These are phyloP conservation scores for Notodonta dromedarius DNA, from an alignment of 2,888 invertebrate species.

Conservation along the genomic window DNA sequence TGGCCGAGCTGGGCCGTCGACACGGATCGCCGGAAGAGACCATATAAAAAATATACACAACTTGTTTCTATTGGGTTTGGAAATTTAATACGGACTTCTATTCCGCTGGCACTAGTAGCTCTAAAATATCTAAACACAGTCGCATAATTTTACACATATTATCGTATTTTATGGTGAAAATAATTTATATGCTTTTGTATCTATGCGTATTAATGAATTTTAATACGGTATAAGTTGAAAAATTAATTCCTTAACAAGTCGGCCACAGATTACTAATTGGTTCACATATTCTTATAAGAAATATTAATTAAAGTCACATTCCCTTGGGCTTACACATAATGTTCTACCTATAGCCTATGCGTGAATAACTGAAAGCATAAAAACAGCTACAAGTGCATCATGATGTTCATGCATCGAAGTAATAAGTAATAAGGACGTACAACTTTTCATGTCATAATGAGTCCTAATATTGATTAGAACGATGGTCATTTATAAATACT, in stretches of 20 bases:
- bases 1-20: conserved; percentile 48
- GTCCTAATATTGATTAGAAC: too few species aligned
- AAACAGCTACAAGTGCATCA: too few species aligned
- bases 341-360: too few species aligned
- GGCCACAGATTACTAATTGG: background rate
- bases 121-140: conserved; percentile 17
- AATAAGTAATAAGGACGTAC: too few species aligned
- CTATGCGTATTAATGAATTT: background rate
- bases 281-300: background rate
- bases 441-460: too few species aligned
- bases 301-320: too few species aligned
- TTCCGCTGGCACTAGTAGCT: conserved; percentile 19
- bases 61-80: conserved; percentile 35
- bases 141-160: conserved; percentile 25
- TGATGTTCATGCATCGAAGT: too few species aligned
- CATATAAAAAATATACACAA: conserved; percentile 37
- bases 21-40: conserved; percentile 43
- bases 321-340: too few species aligned
- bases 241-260: background rate
- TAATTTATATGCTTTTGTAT: conserved; percentile 4
- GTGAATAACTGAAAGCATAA: too few species aligned
- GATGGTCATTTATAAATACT: too few species aligned
- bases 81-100: conserved; percentile 25
- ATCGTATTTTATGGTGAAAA: conserved; percentile 16
- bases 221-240: background rate